Evolutionary conservation across 2,888 invertebrate genomes (phyloP).

Genomic region (Hemithea aestivaria): DNA sequence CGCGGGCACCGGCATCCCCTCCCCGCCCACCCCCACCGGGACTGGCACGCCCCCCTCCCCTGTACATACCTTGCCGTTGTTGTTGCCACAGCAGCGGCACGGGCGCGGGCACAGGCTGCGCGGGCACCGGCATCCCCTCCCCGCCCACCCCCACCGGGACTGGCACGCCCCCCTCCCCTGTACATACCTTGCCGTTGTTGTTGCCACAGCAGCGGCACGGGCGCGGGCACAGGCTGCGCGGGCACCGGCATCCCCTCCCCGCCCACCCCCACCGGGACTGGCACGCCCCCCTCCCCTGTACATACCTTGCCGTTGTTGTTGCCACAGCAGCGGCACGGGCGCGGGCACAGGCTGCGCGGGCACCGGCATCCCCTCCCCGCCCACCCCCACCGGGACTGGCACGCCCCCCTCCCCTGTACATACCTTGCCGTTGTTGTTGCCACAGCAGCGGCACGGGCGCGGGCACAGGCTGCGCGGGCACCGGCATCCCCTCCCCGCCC

Average conservation of each 20-base stretch:
- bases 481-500: conserved; percentile 30
- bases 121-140: conserved; percentile 35
- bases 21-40: conserved; percentile 25
- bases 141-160: conserved; percentile 25
- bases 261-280: conserved; percentile 23
- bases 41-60: conserved; percentile 11
- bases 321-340: conserved; percentile 69
- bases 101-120: conserved; percentile 56
- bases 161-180: conserved; percentile 5
- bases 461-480: conserved; percentile 48
- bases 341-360: conserved; percentile 52
- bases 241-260: conserved; percentile 34
- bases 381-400: conserved; percentile 23
- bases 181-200: conserved; percentile 64
- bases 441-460: conserved; percentile 66
- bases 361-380: conserved; percentile 30
- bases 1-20: conserved; percentile 36
- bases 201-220: conserved; percentile 68
- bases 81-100: conserved; percentile 70
- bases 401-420: conserved; percentile 1
- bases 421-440: conserved; percentile 72
- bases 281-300: conserved; percentile 3
- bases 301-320: conserved; percentile 67
- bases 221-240: conserved; percentile 52
- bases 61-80: conserved; percentile 60